Conservation (phyloP, 2,888 invertebrate genomes). For the Stenurella melanura region DNA sequence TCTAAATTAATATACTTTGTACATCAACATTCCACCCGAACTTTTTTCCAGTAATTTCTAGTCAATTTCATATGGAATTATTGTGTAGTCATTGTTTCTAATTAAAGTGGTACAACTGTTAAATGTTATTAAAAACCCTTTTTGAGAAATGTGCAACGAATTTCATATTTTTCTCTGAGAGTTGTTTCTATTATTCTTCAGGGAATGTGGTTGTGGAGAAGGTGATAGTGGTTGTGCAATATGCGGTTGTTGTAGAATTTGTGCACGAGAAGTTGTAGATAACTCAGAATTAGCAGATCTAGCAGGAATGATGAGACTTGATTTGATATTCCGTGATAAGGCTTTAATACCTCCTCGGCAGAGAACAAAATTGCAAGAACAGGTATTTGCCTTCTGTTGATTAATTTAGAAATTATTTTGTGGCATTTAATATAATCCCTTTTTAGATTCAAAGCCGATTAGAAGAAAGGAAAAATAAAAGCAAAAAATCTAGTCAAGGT, state of each 20-base stretch:
- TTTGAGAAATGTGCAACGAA: too few species aligned
- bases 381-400: conserved; percentile 62
- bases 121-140: too few species aligned
- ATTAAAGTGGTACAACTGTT: too few species aligned
- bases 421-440: neutral
- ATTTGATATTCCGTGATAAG: conserved; percentile 75
- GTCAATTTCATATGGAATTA: too few species aligned
- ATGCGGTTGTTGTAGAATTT: conserved; percentile 94
- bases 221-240: conserved; percentile 95
- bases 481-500: conserved; percentile 70
- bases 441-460: conserved; percentile 74
- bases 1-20: too few species aligned
- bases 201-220: conserved; percentile 95
- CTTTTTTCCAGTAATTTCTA: too few species aligned
- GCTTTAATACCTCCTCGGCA: conserved; percentile 73
- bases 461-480: conserved; percentile 76
- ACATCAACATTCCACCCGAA: too few species aligned
- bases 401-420: neutral
- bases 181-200: conserved; percentile 68
- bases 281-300: conserved; percentile 76
- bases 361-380: conserved; percentile 77
- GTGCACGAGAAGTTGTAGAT: conserved; percentile 83
- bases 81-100: too few species aligned
- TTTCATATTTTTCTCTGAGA: neutral
- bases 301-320: conserved; percentile 76